phyloP scores from a whole-genome alignment of 23 tunicate genomes.

The Phallusia fumigata region DNA sequence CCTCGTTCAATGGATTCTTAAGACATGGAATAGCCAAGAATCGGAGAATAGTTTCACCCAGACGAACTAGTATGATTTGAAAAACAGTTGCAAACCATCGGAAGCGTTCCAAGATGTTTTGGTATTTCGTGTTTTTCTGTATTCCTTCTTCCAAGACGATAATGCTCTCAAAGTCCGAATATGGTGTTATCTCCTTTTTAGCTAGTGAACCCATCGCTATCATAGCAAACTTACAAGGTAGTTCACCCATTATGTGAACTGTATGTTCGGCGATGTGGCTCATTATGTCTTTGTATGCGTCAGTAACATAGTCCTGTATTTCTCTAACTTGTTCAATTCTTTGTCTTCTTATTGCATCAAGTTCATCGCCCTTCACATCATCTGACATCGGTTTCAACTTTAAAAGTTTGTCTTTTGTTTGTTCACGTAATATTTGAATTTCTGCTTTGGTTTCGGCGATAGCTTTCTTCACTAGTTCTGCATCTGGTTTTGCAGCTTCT shows the following conservation, averaged over 20 bases:
- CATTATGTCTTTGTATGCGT: too few relatives aligned
- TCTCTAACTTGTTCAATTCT: neutral
- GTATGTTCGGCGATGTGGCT: too few relatives aligned
- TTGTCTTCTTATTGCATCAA: neutral
- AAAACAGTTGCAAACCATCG: constrained; percentile 48
- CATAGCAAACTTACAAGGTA: constrained; percentile 26
- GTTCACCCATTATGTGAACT: neutral
- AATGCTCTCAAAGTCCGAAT: constrained; percentile 53
- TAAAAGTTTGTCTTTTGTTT: neutral
- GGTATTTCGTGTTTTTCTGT: constrained; percentile 3
- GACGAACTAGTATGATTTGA: constrained; percentile 25
- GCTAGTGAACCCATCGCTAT: constrained; percentile 26
- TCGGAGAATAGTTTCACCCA: constrained; percentile 49
- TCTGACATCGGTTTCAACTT: neutral
- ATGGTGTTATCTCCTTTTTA: constrained; percentile 31
- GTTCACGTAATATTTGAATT: neutral
- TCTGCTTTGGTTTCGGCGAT: neutral
- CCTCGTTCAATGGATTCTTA: neutral
- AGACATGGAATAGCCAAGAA: constrained; percentile 31
- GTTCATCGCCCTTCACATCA: neutral
- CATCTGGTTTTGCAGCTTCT: neutral
- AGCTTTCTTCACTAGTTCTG: neutral
- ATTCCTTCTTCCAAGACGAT: constrained; percentile 52
- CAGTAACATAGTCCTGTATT: neutral
- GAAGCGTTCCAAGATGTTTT: constrained; percentile 33